phyloP scores from a whole-genome alignment of 2,113 vertebrate genomes.

The Sitta europaea region DNA sequence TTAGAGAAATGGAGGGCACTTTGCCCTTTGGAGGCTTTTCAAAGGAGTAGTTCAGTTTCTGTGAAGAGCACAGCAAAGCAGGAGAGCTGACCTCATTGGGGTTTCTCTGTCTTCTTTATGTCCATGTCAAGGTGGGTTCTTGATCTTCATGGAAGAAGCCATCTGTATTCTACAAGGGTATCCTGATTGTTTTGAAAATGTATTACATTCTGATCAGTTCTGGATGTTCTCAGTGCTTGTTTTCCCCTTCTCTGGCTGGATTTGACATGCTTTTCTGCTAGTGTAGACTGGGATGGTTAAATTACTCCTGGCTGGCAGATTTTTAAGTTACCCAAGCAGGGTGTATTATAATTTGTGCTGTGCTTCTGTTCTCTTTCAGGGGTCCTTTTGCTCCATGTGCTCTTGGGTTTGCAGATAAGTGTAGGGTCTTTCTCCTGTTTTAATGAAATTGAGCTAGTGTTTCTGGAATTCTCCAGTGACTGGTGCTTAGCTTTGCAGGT shows the following conservation, averaged over 20 bases:
- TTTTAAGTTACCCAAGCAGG: background rate
- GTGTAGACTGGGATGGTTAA: background rate
- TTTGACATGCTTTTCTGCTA: background rate
- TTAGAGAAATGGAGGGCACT: background rate
- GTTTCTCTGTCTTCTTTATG: background rate
- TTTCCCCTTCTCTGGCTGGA: background rate
- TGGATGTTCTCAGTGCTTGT: background rate
- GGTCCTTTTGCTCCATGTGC: background rate
- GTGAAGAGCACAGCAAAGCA: background rate
- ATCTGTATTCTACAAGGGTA: background rate
- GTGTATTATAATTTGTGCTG: background rate
- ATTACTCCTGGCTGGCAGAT: background rate
- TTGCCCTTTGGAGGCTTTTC: background rate
- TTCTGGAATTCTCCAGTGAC: background rate
- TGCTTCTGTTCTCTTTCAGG: background rate
- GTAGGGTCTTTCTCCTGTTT: fast-evolving
- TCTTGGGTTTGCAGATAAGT: background rate
- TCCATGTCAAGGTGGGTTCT: background rate
- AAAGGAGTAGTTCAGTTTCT: background rate
- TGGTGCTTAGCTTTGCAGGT: background rate
- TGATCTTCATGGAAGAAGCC: background rate
- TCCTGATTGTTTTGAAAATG: background rate
- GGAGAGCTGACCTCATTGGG: background rate
- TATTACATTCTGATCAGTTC: background rate
- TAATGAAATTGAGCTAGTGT: background rate